Percentiles rank a stretch among this genome's conserved stretches.
phyloP scores from a whole-genome alignment of 2,797 vertebrate species.

The Psittacula derbiana region DNA sequence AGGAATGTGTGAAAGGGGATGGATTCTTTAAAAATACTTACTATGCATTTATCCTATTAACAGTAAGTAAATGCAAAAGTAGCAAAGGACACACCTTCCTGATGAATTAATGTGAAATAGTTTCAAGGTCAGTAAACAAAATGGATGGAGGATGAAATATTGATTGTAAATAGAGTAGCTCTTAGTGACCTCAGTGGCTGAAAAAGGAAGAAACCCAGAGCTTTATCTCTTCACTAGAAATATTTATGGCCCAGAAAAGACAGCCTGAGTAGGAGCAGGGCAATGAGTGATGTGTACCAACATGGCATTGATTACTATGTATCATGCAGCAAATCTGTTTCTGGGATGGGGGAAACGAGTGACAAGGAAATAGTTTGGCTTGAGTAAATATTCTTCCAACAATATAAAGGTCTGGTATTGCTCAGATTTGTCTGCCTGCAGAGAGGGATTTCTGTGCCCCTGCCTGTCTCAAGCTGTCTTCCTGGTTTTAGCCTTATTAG shows the following conservation, averaged over 20 bases:
- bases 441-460: fast-evolving
- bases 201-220: not conserved
- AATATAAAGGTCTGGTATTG: not conserved
- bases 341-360: not conserved
- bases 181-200: constrained; percentile 27
- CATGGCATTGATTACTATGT: not conserved
- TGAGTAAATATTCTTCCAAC: not conserved
- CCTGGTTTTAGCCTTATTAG: not conserved
- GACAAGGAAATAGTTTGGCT: not conserved
- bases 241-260: constrained; percentile 11
- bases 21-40: constrained; percentile 18
- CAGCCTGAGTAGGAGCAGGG: not conserved
- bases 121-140: constrained; percentile 62
- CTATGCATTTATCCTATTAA: not conserved
- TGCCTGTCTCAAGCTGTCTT: not conserved
- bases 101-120: constrained; percentile 2
- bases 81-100: not conserved
- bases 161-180: not conserved
- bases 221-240: constrained; percentile 14
- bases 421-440: not conserved
- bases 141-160: not conserved
- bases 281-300: not conserved
- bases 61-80: not conserved
- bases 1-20: constrained; percentile 2
- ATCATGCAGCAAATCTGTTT: not conserved